phyloP scores from a whole-genome alignment of 2,888 invertebrate genomes.

The Torymus aiolomorphi region DNA sequence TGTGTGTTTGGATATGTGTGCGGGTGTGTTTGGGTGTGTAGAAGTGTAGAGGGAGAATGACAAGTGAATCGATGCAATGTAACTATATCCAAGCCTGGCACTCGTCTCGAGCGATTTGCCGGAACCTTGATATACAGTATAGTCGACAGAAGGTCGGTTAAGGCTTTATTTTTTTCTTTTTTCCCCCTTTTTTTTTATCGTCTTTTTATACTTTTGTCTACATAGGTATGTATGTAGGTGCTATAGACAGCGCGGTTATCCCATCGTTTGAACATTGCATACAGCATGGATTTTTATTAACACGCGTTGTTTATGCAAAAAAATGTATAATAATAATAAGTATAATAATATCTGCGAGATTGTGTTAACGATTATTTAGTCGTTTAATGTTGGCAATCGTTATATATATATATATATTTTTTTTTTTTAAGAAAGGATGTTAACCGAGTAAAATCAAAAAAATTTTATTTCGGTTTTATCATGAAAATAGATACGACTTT shows the following conservation, averaged over 20 bases:
- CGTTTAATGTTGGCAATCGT: neutral
- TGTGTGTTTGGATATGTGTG: neutral
- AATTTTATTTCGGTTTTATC: slow-evolving; percentile 5
- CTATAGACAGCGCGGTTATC: slow-evolving; percentile 16
- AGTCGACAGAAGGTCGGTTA: slow-evolving; percentile 46
- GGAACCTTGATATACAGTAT: slow-evolving; percentile 28
- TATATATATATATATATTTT: neutral
- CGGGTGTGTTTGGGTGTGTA: neutral
- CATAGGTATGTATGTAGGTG: too few species aligned
- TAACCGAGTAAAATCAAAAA: slow-evolving; percentile 10
- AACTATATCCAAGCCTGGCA: slow-evolving; percentile 56
- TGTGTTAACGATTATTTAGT: neutral
- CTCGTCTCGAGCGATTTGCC: slow-evolving; percentile 55
- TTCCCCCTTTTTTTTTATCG: slow-evolving; percentile 9
- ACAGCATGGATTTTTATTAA: slow-evolving; percentile 6
- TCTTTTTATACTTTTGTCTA: too few species aligned
- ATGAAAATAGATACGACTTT: neutral
- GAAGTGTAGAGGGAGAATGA: slow-evolving; percentile 39
- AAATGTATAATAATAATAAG: too few species aligned
- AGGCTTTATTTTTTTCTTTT: slow-evolving; percentile 23
- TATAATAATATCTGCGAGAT: too few species aligned
- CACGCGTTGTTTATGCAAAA: neutral
- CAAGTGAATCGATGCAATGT: slow-evolving; percentile 54
- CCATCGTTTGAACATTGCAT: slow-evolving; percentile 57
- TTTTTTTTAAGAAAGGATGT: neutral